Percentiles rank a stretch among this genome's conserved stretches.
Conservation (phyloP, 2,113 vertebrate species). For the Callopanchax toddi region DNA sequence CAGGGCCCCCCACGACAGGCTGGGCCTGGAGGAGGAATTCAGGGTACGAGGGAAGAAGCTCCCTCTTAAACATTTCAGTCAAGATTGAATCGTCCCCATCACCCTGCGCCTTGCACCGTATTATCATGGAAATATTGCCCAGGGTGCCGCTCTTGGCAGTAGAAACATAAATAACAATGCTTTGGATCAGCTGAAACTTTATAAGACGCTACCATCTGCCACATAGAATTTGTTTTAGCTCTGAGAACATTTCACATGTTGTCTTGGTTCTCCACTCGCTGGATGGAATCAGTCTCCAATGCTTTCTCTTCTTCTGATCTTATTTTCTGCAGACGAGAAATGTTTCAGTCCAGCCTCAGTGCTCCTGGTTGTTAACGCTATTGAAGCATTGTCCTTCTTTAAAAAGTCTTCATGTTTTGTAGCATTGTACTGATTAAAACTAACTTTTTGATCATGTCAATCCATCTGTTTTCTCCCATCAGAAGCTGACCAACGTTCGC, state of each 20-base stretch:
- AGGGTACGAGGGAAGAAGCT: conserved; percentile 80
- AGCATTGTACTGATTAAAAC: not conserved
- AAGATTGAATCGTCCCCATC: conserved; percentile 63
- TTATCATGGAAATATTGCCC: conserved; percentile 64
- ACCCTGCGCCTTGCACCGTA: conserved; percentile 39
- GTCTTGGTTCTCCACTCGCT: conserved; percentile 11
- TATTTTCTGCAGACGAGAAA: conserved; percentile 3
- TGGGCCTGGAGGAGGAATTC: conserved; percentile 97
- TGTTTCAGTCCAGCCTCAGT: conserved; percentile 30
- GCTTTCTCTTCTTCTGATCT: conserved; percentile 13
- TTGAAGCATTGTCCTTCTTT: not conserved
- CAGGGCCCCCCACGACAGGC: conserved; percentile 85
- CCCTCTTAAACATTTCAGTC: conserved; percentile 62
- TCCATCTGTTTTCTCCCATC: conserved; percentile 12
- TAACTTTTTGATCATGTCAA: conserved; percentile 9
- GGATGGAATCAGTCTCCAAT: conserved; percentile 14
- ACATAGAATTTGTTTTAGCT: conserved; percentile 47
- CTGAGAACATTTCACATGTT: conserved; percentile 41
- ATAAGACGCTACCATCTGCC: conserved; percentile 60
- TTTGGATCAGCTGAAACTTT: conserved; percentile 66
- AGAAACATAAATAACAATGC: conserved; percentile 68
- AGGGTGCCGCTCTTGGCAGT: conserved; percentile 66
- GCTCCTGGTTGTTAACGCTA: conserved; percentile 20
- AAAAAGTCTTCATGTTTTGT: not conserved
- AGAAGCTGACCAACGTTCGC: conserved; percentile 96